Base-by-base conservation (phyloP, 2,113 vertebrate species). In the Heptranchias perlo region DNA sequence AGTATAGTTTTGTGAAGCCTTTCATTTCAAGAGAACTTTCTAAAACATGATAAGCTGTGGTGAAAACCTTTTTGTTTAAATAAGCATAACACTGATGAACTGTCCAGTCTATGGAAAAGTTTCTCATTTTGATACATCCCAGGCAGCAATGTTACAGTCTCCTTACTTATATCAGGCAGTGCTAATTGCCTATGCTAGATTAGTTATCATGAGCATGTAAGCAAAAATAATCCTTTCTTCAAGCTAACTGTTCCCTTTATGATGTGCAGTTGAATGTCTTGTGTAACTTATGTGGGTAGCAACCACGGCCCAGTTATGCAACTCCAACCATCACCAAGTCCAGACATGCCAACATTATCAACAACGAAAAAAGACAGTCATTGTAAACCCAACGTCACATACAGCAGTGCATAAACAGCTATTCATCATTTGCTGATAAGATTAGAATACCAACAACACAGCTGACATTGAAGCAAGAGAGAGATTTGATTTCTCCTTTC, bases 241-340 rank as follows among this genome's bases (percentile, higher is more conserved):
- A 69, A 95, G 94, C 64, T 49, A 16, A 95, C 39, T 95, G 94
- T 69, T 95, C 64, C 94, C 35, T 18, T 69, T 49, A 49, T 95
- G 62, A 52, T 28, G 47, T 69, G 28, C 65, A 39, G 5, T 95
- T 91, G 87, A 91, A 67, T 69, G 94, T 67, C 64, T n/a, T 67
- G 94, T 95, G 65, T 95, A 95, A 49, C 73, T 95, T 69, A 69
- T 49, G 64, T 95, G 94, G 94, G 23, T 95, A 67, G 94, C 94
- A 69, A 95, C 94, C 94, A 69, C 23, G 49, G 64, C 47, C 64
- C 35, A 69, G 44, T 67, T 95, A 95, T 73, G 28, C 10, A 67
- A 93, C 64, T 28, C 39, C 64, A 95, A 52, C 64, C 65, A 95
- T 69, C 39, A 69, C 94, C 94, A 95, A 95, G 94, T 95, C 94